Base-by-base conservation (phyloP, 2,113 vertebrate species). In the Verasper variegatus region DNA sequence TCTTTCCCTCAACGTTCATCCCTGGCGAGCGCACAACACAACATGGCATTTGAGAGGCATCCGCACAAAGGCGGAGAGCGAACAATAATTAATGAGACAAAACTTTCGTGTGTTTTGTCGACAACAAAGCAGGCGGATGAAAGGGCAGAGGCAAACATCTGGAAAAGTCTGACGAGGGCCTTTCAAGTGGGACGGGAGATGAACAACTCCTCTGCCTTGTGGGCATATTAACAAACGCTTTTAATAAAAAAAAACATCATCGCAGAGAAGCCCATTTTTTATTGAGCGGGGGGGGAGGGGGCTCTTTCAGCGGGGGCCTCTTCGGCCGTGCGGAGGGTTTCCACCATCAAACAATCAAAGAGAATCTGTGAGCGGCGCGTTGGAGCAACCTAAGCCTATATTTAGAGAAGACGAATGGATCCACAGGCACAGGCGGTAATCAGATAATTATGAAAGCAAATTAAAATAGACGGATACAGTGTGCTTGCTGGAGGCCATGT, bases 381-480 rank as follows among this genome's bases (percentile, higher is more conserved):
- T 80, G 76, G 82, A 84, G 83, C 79, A 80, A 83, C 84, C 64
- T 71, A 76, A 71, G 82, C 74, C 82, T 89, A 80, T 82, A 88
- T 92, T 91, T 93, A 82, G 88, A 84, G 77, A 74, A 86, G 54
- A 71, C 80, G 79, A 81, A 79, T 67, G 80, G 76, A 83, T 92
- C 84, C 84, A 85, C 68, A 21, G 81, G 77, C 66, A 37, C 79
- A 88, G 78, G 78, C 88, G 86, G 89, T 90, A 88, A 93, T 93
- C 91, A 87, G 88, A 87, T 91, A 92, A 94, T 94, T 93, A 93
- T 88, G 80, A 88, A 84, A 91, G 89, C 85, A 92, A 94, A 93
- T 93, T 86, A 89, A 92, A 94, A 92, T 66, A 89, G 90, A 87
- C 92, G 82, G 88, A 90, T 91, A 89, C 87, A 87, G 91, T 83